Percentiles rank a stretch among this genome's conserved stretches.
Conservation (phyloP, 2,888 invertebrate species). For the Orthosia gracilis region DNA sequence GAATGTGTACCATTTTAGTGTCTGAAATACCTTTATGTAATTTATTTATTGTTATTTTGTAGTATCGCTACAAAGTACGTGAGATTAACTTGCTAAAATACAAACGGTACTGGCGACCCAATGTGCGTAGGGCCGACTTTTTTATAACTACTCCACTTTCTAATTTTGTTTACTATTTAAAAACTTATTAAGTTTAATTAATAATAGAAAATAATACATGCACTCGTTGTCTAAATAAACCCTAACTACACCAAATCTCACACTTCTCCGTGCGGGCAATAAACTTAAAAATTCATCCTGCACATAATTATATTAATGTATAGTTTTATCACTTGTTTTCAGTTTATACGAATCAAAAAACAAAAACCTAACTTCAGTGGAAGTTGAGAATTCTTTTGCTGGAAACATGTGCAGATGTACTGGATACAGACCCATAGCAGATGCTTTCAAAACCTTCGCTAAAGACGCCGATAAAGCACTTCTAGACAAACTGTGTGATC, state of each 20-base stretch:
- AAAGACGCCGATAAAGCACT: constrained; percentile 88
- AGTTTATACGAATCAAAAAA: constrained; percentile 74
- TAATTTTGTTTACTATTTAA: too few relatives aligned
- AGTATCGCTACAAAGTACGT: not conserved
- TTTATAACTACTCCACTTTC: too few relatives aligned
- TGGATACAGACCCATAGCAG: constrained; percentile 94
- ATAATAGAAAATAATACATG: too few relatives aligned
- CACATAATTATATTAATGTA: too few relatives aligned
- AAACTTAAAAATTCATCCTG: too few relatives aligned
- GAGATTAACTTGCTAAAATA: not conserved
- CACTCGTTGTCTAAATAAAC: too few relatives aligned
- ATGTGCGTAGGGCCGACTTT: too few relatives aligned
- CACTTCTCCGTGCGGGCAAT: too few relatives aligned
- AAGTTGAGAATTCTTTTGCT: constrained; percentile 93
- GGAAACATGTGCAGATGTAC: constrained; percentile 95
- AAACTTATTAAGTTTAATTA: too few relatives aligned
- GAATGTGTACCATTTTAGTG: constrained; percentile 6
- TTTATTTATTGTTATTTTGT: not conserved
- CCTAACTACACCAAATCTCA: too few relatives aligned
- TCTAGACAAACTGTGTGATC: constrained; percentile 87
- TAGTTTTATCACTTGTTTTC: constrained; percentile 42
- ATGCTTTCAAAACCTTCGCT: constrained; percentile 94
- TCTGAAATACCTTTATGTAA: not conserved
- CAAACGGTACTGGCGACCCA: too few relatives aligned
- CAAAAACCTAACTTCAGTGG: constrained; percentile 90